Percentiles rank a stretch among this genome's conserved stretches.
These are phyloP conservation scores for Myoxocephalus aenaeus DNA, from an alignment of 2,797 vertebrate species.

Conservation along the genomic window DNA sequence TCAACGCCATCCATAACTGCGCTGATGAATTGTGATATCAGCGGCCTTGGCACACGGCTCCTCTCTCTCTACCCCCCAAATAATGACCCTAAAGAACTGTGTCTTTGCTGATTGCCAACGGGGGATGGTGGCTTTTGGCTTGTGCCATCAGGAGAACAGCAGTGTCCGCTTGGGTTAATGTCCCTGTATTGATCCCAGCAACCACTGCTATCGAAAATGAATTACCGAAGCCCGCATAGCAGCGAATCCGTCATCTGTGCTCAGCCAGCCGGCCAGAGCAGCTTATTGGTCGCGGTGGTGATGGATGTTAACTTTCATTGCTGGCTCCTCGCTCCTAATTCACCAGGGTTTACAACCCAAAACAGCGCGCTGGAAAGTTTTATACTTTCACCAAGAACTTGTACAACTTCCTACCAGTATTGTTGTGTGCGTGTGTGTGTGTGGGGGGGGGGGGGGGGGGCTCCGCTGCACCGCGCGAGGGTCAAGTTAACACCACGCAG, in stretches of 20 bases:
- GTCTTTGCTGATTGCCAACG: slow-evolving; percentile 68
- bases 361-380: slow-evolving; percentile 66
- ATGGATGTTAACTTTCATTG: slow-evolving; percentile 84
- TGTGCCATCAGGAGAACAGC: slow-evolving; percentile 80
- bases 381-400: slow-evolving; percentile 58
- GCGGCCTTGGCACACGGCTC: slow-evolving; percentile 65
- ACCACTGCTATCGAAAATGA: slow-evolving; percentile 86
- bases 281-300: slow-evolving; percentile 80
- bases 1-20: slow-evolving; percentile 65
- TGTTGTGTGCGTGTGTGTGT: not conserved
- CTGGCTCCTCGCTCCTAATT: slow-evolving; percentile 76
- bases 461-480: not conserved
- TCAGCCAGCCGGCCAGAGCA: slow-evolving; percentile 79
- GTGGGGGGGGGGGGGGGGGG: too few species aligned
- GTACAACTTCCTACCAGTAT: slow-evolving; percentile 14
- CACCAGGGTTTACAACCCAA: slow-evolving; percentile 69
- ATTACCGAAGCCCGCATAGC: slow-evolving; percentile 82
- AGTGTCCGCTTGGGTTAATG: slow-evolving; percentile 83
- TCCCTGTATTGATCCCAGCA: slow-evolving; percentile 82
- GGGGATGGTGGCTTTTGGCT: slow-evolving; percentile 77
- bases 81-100: slow-evolving; percentile 64
- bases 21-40: slow-evolving; percentile 71
- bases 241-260: slow-evolving; percentile 84
- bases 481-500: slow-evolving; percentile 7
- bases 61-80: slow-evolving; percentile 32